Conservation (phyloP, 2,888 invertebrate species). For the Pammene aurita region DNA sequence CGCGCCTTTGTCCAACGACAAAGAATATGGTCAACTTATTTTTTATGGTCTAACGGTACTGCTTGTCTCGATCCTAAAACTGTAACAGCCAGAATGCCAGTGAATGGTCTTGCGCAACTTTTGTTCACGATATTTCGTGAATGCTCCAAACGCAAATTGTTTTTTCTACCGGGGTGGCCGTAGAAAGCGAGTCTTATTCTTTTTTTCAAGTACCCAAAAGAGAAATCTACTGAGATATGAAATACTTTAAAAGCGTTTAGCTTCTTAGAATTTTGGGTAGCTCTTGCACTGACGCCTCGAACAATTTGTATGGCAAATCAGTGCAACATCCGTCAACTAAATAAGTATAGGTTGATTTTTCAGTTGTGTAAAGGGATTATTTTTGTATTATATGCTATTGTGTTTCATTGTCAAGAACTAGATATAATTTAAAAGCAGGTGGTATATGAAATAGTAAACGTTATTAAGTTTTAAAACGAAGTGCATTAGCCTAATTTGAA, state of each 20-base stretch:
- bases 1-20: constrained; percentile 65
- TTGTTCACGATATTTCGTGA: constrained; percentile 73
- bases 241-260: constrained; percentile 16
- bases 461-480: too few species aligned
- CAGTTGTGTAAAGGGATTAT: too few species aligned
- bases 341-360: too few species aligned
- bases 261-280: constrained; percentile 23
- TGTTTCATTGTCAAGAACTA: too few species aligned
- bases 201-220: constrained; percentile 39
- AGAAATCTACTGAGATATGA: constrained; percentile 39
- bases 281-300: neutral
- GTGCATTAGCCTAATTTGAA: too few species aligned
- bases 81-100: constrained; percentile 63
- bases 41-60: constrained; percentile 69
- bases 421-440: too few species aligned
- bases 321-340: neutral
- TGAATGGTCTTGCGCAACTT: constrained; percentile 77
- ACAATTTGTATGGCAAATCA: too few species aligned
- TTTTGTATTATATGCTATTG: too few species aligned
- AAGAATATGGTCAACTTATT: constrained; percentile 71
- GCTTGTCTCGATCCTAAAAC: constrained; percentile 65
- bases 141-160: constrained; percentile 62
- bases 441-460: too few species aligned
- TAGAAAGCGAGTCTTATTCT: constrained; percentile 67
- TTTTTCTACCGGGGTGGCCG: constrained; percentile 70